phyloP scores from a whole-genome alignment of 2,888 invertebrate genomes.

The Chouioia cunea region DNA sequence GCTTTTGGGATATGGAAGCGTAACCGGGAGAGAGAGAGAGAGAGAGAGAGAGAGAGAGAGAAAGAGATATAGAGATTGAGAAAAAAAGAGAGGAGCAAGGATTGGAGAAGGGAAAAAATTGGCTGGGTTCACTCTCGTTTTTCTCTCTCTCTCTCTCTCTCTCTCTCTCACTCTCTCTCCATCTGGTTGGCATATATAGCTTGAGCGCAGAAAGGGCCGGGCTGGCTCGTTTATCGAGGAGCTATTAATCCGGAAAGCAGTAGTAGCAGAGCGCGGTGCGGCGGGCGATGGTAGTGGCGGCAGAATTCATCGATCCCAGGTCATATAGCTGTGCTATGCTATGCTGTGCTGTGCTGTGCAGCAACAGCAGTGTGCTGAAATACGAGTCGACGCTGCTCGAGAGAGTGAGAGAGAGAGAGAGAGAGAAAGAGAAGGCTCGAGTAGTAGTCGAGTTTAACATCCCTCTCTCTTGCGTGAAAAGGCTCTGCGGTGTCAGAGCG shows the following conservation, averaged over 20 bases:
- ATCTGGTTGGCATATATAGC: background rate
- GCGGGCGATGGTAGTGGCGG: too few relatives aligned
- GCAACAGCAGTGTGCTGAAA: background rate
- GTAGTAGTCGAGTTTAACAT: slow-evolving; percentile 36
- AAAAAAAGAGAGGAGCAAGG: background rate
- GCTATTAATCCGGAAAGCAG: slow-evolving; percentile 36
- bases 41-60: background rate
- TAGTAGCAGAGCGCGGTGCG: too few relatives aligned
- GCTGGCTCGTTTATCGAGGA: slow-evolving; percentile 33
- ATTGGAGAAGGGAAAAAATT: slow-evolving; percentile 11
- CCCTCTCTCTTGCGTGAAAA: slow-evolving; percentile 46
- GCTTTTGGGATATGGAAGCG: background rate
- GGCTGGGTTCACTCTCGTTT: slow-evolving; percentile 13
- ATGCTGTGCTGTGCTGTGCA: background rate
- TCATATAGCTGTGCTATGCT: background rate
- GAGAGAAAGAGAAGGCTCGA: background rate
- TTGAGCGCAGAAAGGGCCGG: background rate
- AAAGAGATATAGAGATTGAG: background rate
- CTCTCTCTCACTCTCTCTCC: too few relatives aligned
- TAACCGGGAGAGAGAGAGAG: background rate
- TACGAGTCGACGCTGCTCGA: too few relatives aligned
- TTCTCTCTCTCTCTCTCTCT: too few relatives aligned
- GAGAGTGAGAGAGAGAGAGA: background rate
- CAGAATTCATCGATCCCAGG: slow-evolving; percentile 37
- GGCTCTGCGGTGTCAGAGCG: slow-evolving; percentile 58